Conservation (phyloP, 2,797 vertebrate genomes). For the Myripristis murdjan region DNA sequence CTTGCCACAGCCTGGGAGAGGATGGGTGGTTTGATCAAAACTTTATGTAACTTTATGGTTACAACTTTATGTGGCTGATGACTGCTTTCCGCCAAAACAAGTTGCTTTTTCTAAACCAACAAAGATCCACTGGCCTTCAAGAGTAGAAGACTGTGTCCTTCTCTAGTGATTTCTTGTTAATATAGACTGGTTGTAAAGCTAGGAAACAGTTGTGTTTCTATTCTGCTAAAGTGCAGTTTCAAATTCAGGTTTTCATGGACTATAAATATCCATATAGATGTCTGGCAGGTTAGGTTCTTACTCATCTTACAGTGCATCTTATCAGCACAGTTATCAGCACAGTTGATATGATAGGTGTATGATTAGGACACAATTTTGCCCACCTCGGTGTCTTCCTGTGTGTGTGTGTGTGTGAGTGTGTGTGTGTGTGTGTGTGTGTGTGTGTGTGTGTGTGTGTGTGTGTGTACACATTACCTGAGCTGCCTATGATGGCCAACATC, state of each 20-base stretch:
- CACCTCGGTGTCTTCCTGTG: no score
- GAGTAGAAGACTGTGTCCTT: background rate
- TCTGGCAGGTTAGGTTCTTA: background rate
- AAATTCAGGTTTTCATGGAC: background rate
- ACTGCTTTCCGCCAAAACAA: background rate
- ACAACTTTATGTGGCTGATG: no score
- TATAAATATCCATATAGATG: background rate
- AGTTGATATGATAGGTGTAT: background rate
- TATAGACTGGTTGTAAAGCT: no score
- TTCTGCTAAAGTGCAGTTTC: background rate
- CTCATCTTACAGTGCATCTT: background rate
- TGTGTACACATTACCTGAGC: conserved; percentile 92
- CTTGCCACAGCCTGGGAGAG: conserved; percentile 89
- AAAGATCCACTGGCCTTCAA: background rate
- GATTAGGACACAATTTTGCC: no score
- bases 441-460: conserved; percentile 2
- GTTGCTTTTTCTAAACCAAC: background rate
- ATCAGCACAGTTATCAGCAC: no score
- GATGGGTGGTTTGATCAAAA: background rate
- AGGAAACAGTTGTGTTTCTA: no score
- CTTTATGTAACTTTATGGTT: no score
- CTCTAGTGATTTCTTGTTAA: background rate
- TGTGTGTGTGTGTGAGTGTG: no score
- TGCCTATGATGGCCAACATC: conserved; percentile 97
- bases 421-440: background rate